Evolutionary conservation across 2,888 invertebrate genomes (phyloP).

Genomic region (Lycia hirtaria): DNA sequence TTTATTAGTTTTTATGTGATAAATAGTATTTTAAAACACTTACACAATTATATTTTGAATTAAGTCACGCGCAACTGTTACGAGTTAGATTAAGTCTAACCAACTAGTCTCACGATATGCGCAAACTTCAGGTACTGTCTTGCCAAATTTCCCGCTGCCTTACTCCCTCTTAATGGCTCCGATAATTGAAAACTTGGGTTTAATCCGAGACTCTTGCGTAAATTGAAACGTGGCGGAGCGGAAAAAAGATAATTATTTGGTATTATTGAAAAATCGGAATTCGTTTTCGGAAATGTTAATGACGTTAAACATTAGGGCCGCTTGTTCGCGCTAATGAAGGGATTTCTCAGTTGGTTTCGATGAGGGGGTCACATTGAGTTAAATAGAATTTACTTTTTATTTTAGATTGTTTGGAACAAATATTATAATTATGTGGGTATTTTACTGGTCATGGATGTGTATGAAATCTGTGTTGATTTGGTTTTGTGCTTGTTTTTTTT

Average conservation of each 20-base stretch:
- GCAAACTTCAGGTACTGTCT: constrained; percentile 19
- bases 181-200: constrained; percentile 77
- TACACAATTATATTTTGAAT: not conserved
- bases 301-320: constrained; percentile 38
- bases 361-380: not conserved
- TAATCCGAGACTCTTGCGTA: constrained; percentile 67
- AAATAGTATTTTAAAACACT: not conserved
- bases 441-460: too few relatives aligned
- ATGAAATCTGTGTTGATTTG: too few relatives aligned
- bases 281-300: constrained; percentile 40
- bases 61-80: not conserved
- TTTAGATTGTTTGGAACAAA: not conserved
- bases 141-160: constrained; percentile 55
- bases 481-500: too few relatives aligned
- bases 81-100: constrained; percentile 3
- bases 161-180: constrained; percentile 63
- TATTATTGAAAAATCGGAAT: constrained; percentile 52
- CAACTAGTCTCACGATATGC: constrained; percentile 54
- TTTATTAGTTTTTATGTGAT: not conserved
- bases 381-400: not conserved
- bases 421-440: too few relatives aligned
- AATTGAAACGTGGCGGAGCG: constrained; percentile 65
- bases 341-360: constrained; percentile 21
- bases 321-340: constrained; percentile 32
- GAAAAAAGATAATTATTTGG: constrained; percentile 61